Percentiles rank a stretch among this genome's conserved stretches.
phyloP scores from a whole-genome alignment of 2,888 invertebrate species.

The Caenorhabditis doughertyi region DNA sequence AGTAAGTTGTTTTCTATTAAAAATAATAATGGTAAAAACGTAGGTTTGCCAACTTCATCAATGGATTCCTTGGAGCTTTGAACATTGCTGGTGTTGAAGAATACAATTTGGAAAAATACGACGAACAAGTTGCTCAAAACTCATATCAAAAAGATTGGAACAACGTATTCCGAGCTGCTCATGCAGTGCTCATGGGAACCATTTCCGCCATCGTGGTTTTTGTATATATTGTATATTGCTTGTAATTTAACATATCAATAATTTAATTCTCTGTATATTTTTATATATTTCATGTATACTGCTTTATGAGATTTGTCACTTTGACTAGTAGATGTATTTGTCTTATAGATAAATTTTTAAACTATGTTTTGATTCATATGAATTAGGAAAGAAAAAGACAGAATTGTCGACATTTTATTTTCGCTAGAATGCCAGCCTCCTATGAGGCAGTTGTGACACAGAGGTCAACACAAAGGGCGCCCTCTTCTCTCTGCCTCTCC shows the following conservation, averaged over 20 bases:
- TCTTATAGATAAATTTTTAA: conserved; percentile 45
- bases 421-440: not conserved
- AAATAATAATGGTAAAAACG: not conserved
- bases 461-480: not conserved
- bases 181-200: conserved; percentile 74
- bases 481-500: not conserved
- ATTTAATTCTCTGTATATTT: conserved; percentile 5
- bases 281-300: conserved; percentile 24
- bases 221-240: conserved; percentile 67
- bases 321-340: conserved; percentile 42
- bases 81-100: conserved; percentile 76
- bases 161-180: conserved; percentile 80
- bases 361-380: not conserved
- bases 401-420: not conserved
- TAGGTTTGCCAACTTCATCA: conserved; percentile 78
- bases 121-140: conserved; percentile 71
- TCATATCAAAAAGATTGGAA: conserved; percentile 78
- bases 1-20: conserved; percentile 53
- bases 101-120: conserved; percentile 73
- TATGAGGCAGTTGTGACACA: not conserved
- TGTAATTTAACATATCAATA: conserved; percentile 39
- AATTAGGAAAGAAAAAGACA: not conserved
- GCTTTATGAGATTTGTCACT: conserved; percentile 57
- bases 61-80: conserved; percentile 79
- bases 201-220: conserved; percentile 77